phyloP scores from a whole-genome alignment of 2,888 invertebrate species.

The Campoletis raptor region DNA sequence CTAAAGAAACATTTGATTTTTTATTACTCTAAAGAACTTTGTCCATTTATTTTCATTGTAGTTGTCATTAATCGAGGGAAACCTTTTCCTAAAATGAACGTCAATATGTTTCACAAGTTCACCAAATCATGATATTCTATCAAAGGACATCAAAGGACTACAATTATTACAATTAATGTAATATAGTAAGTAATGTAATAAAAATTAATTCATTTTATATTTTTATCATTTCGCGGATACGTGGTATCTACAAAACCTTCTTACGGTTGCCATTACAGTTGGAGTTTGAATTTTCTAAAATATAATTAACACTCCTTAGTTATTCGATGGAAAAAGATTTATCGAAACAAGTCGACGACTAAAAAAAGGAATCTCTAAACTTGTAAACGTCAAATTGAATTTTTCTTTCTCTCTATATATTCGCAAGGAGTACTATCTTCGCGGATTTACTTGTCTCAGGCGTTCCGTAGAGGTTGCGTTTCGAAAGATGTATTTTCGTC shows the following conservation, averaged over 20 bases:
- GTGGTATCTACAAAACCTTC: not conserved
- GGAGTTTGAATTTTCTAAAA: not conserved
- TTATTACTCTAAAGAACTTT: too few relatives aligned
- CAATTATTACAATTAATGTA: too few relatives aligned
- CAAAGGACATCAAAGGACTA: too few relatives aligned
- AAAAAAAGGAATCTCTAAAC: conserved; percentile 3
- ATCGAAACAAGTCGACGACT: not conserved
- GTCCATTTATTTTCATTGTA: too few relatives aligned
- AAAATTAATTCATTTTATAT: too few relatives aligned
- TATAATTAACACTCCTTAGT: not conserved
- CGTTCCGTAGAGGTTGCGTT: conserved; percentile 51
- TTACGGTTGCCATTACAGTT: not conserved
- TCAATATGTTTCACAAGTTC: too few relatives aligned
- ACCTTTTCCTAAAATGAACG: too few relatives aligned
- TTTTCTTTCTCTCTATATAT: conserved; percentile 43
- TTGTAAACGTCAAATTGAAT: conserved; percentile 55
- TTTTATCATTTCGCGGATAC: too few relatives aligned
- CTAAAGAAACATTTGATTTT: too few relatives aligned
- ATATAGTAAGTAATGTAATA: too few relatives aligned
- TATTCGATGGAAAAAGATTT: not conserved
- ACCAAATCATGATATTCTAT: too few relatives aligned
- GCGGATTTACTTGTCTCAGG: conserved; percentile 65
- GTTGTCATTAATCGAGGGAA: too few relatives aligned
- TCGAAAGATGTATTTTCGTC: conserved; percentile 42
- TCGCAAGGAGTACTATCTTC: conserved; percentile 48